Evolutionary conservation across 2,113 vertebrate genomes (phyloP).

Genomic region (Hypomesus transpacificus): DNA sequence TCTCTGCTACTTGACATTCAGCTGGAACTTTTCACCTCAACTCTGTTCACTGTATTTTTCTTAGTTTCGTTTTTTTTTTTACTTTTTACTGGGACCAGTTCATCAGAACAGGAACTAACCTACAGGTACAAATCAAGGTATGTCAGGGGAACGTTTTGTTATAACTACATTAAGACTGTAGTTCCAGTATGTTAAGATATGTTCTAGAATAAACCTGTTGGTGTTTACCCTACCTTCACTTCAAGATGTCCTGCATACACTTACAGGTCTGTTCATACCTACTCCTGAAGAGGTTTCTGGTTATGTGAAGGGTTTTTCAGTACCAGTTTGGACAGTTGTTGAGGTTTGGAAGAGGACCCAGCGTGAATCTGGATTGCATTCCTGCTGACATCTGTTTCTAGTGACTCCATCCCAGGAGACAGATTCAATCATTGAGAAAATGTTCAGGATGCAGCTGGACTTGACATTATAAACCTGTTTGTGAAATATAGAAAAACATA

Average conservation of each 20-base stretch:
- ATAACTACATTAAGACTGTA: neutral
- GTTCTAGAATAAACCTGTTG: no score
- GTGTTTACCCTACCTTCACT: no score
- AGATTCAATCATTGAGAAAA: constrained; percentile 54
- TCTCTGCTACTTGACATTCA: constrained; percentile 6
- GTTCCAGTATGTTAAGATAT: neutral
- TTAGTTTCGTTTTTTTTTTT: no score
- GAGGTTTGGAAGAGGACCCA: neutral
- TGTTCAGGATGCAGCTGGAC: constrained; percentile 58
- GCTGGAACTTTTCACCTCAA: neutral
- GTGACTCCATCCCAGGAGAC: constrained; percentile 50
- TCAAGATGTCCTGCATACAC: neutral
- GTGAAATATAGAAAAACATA: neutral
- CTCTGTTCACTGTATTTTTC: no score
- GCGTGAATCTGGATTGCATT: neutral
- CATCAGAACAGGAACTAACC: neutral
- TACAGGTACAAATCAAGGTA: neutral
- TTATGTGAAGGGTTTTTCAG: neutral
- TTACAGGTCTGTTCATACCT: neutral
- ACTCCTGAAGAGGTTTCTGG: neutral
- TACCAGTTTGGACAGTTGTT: neutral
- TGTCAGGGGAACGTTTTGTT: neutral
- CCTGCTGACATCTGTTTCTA: constrained; percentile 55
- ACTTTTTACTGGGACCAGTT: no score
- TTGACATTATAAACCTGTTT: constrained; percentile 6